These are phyloP conservation scores for Megastigmus dorsalis DNA, from an alignment of 2,888 invertebrate species.

Conservation along the genomic window DNA sequence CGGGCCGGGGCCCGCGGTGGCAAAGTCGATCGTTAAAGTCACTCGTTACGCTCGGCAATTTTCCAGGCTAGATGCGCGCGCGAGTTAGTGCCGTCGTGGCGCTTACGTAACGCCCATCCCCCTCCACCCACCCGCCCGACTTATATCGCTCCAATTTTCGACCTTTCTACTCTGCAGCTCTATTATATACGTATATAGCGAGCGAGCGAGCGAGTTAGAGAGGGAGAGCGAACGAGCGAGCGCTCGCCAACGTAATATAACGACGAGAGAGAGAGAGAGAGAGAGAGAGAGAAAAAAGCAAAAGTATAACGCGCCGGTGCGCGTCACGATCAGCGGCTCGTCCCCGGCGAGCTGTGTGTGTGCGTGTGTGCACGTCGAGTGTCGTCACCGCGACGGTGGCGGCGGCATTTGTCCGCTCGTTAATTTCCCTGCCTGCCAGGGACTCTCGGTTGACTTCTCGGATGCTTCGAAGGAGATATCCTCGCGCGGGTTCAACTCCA, in stretches of 20 bases:
- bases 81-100: constrained; percentile 7
- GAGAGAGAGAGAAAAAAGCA: not conserved
- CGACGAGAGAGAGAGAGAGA: constrained; percentile 53
- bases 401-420: not conserved
- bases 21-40: constrained; percentile 49
- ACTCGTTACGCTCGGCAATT: constrained; percentile 52
- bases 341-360: too few relatives aligned
- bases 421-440: not conserved
- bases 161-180: constrained; percentile 43
- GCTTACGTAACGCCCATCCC: constrained; percentile 42
- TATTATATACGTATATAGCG: too few relatives aligned
- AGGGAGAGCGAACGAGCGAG: constrained; percentile 56
- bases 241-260: too few relatives aligned
- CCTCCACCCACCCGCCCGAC: too few relatives aligned
- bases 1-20: not conserved
- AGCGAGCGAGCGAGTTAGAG: constrained; percentile 50
- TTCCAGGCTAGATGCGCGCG: constrained; percentile 44
- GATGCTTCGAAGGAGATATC: too few relatives aligned
- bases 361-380: too few relatives aligned
- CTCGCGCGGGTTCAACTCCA: too few relatives aligned
- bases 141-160: constrained; percentile 50
- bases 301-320: not conserved
- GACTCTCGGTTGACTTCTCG: too few relatives aligned
- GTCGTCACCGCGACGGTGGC: not conserved
- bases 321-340: not conserved